These are phyloP conservation scores for Lottia gigantea DNA, from an alignment of 2,888 invertebrate genomes.

Conservation along the genomic window DNA sequence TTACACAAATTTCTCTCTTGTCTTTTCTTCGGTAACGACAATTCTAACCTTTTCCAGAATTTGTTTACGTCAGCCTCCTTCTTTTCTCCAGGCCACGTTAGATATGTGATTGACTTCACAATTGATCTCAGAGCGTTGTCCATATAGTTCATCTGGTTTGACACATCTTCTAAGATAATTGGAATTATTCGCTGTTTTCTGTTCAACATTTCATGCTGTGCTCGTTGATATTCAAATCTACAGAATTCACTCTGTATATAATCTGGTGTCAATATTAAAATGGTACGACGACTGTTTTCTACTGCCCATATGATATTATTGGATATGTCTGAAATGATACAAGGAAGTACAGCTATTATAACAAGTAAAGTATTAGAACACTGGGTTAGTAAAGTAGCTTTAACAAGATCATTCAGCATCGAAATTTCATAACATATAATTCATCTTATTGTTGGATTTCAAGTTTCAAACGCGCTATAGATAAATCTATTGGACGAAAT, in stretches of 20 bases:
- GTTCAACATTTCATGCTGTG: slow-evolving; percentile 55
- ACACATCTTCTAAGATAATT: slow-evolving; percentile 47
- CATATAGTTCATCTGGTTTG: slow-evolving; percentile 29
- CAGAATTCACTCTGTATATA: slow-evolving; percentile 54
- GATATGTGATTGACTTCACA: slow-evolving; percentile 48
- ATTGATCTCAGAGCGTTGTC: slow-evolving; percentile 47
- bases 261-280: slow-evolving; percentile 48
- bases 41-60: slow-evolving; percentile 50
- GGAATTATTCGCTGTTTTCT: slow-evolving; percentile 55
- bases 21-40: slow-evolving; percentile 52
- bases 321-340: slow-evolving; percentile 44
- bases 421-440: no score
- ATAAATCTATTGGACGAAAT: no score
- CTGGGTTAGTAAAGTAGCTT: no score
- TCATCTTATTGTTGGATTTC: no score
- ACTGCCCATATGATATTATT: slow-evolving; percentile 56
- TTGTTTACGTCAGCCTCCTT: slow-evolving; percentile 33
- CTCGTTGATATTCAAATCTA: slow-evolving; percentile 54
- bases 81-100: slow-evolving; percentile 43
- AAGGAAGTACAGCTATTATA: background rate
- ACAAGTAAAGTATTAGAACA: no score
- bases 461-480: no score
- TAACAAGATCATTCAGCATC: no score
- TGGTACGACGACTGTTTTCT: slow-evolving; percentile 50
- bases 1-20: background rate